Evolutionary conservation across 2,113 vertebrate genomes (phyloP).

Genomic region (Sprattus sprattus): DNA sequence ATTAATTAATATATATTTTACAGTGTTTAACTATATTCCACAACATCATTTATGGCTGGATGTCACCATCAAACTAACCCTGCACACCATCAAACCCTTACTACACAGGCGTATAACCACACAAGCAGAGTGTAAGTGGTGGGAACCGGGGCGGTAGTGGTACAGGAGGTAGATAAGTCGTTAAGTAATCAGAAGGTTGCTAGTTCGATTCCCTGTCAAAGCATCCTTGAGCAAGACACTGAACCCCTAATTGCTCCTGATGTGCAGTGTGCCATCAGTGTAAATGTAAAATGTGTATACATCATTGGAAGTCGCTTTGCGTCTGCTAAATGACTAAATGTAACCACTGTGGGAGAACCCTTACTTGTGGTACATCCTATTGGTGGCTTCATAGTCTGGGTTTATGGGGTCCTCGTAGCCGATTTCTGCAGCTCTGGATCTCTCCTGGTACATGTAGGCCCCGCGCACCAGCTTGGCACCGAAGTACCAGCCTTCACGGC

Average conservation of each 20-base stretch:
- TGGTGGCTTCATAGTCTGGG: conserved; percentile 82
- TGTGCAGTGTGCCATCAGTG: no score
- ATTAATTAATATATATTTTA: neutral
- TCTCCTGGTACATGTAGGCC: conserved; percentile 91
- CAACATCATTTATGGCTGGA: neutral
- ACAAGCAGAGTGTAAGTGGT: neutral
- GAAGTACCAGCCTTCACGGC: conserved; percentile 84
- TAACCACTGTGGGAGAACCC: neutral
- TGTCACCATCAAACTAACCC: neutral
- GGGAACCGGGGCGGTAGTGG: no score
- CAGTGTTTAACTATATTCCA: neutral
- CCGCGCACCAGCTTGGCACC: conserved; percentile 90
- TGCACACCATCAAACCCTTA: neutral
- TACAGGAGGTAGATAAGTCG: no score
- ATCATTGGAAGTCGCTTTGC: no score
- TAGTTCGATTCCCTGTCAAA: no score
- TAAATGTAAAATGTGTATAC: no score
- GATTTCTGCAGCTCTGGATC: conserved; percentile 71
- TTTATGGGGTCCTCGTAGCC: conserved; percentile 89
- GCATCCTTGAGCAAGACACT: no score
- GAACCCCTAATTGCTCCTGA: no score
- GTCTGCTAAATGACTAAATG: no score
- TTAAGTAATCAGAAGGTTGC: no score
- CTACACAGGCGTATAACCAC: neutral
- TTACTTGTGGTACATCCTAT: conserved; percentile 80